Evolutionary conservation across 2,113 vertebrate species (phyloP), one percentile per base, ranked within the genome.

Genomic region (Mobula hypostoma): DNA sequence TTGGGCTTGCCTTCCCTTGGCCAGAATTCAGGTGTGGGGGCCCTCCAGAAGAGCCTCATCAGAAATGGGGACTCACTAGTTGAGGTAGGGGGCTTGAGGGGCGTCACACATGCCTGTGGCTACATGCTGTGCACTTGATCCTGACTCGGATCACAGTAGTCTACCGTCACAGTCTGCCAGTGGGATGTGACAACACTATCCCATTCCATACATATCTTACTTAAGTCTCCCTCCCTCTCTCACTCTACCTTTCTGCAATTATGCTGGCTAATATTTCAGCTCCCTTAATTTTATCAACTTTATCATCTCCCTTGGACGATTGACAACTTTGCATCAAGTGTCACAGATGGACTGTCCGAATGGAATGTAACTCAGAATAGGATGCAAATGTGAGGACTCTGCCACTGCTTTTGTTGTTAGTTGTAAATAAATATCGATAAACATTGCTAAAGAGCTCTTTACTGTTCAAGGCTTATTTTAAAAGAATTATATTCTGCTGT

Each of bases 11-110:
- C 96, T 96, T 0, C 85, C 94, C 96, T 95, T 95, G 95, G 97
- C 97, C 94, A 97, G 96, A 96, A 97, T 96, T 96, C 96, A 97
- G 97, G 97, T 96, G 2, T 96, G 96, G 68, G 68, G 96, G 96
- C 97, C 97, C 58, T 63, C 97, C 97, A 97, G 96, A 96, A 96
- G 96, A 96, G 97, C 96, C 96, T 48, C 48, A 48, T 98, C 96
- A 98, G 98, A 99, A 98, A 98, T 98, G 98, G 98, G 97, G 95
- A 97, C 95, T 95, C 96, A 96, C 96, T 95, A 95, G 96, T 97
- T 2, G 58, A 11, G 58, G 61, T 88, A 29, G 2, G 21, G 17
- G 63, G 63, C 97, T 95, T 95, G 8, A 66, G 63, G 63, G 63
- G 63, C 1, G 63, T 96, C 96, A 95, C 96, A 95, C 97, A 97